phyloP scores from a whole-genome alignment of 2,797 vertebrate genomes.

The Spatula versicolor region DNA sequence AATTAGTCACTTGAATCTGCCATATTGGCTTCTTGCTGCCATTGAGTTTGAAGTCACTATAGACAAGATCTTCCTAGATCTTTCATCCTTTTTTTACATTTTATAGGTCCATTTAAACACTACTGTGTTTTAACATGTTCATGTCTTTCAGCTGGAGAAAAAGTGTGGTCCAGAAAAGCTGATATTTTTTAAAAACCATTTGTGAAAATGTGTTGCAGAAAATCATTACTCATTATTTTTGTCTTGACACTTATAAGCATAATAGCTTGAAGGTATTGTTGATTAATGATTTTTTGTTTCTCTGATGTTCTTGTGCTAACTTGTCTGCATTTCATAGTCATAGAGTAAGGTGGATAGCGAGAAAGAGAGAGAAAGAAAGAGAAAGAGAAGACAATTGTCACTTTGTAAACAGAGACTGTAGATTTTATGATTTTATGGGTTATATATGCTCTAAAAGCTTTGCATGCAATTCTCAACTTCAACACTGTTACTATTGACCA shows the following conservation, averaged over 20 bases:
- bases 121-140: neutral
- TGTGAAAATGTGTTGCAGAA: slow-evolving; percentile 33
- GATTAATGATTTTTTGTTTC: slow-evolving; percentile 61
- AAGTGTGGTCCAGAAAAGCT: neutral
- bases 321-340: slow-evolving; percentile 27
- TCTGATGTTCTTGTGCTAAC: slow-evolving; percentile 64
- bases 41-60: neutral
- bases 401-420: slow-evolving; percentile 24
- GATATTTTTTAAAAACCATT: neutral
- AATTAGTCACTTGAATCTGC: neutral
- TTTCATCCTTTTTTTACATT: neutral
- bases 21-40: neutral
- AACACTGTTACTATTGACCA: neutral
- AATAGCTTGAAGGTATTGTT: slow-evolving; percentile 56
- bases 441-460: neutral
- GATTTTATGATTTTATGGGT: slow-evolving; percentile 33
- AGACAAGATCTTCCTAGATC: neutral
- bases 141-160: neutral
- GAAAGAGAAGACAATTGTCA: neutral
- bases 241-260: slow-evolving; percentile 44
- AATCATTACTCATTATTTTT: slow-evolving; percentile 62
- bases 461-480: neutral
- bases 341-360: neutral
- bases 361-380: neutral
- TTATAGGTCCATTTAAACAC: neutral